Base-by-base conservation (phyloP, 1,140 invertebrate species). In the Linepithema humile region DNA sequence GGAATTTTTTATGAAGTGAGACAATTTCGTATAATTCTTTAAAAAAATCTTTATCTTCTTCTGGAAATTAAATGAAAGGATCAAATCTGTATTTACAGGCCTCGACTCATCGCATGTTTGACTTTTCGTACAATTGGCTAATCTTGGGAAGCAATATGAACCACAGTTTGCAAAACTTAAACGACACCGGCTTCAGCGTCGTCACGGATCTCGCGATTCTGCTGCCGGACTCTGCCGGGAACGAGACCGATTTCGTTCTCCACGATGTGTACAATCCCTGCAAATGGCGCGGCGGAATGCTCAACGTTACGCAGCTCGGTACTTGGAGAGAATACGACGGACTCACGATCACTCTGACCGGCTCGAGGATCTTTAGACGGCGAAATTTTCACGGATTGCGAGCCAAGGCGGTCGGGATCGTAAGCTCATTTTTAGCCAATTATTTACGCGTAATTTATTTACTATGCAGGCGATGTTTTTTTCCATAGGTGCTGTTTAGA, bases 251-350 rank as follows among this genome's bases (percentile, higher is more conserved):
- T 60, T 90, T 83, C 23, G 26, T 72, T 23, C 17, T 91, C 0
- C 89, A 89, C n/a, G 88, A 91, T 6, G 60, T 90, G 32, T 91
- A 86, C 10, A 91, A 90, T 67, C 87, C 64, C 38, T 90, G 87
- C 9, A 87, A 90, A 65, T 32, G 53, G 26, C 74, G 87, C 12
- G 87, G 85, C 23, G 85, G 90, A 17, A n/a, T 35, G 12, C 65
- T 91, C 3, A 88, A 85, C 17, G 55, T 90, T 9, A 86, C 83
- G 0, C 35, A 32, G 45, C 17, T 83, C 0, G 90, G 89, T 2
- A 73, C n/a, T 3, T 90, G 90, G 90, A 45, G 15, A 2, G 15
- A 20, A 1, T 20, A 48, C 0, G 6, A 26, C 12, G 74, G 82
- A 29, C 64, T 91, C 9, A 40, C 35, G 1, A 45, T 89, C 12